phyloP scores from a whole-genome alignment of 2,797 vertebrate genomes.

The Anabas testudineus region DNA sequence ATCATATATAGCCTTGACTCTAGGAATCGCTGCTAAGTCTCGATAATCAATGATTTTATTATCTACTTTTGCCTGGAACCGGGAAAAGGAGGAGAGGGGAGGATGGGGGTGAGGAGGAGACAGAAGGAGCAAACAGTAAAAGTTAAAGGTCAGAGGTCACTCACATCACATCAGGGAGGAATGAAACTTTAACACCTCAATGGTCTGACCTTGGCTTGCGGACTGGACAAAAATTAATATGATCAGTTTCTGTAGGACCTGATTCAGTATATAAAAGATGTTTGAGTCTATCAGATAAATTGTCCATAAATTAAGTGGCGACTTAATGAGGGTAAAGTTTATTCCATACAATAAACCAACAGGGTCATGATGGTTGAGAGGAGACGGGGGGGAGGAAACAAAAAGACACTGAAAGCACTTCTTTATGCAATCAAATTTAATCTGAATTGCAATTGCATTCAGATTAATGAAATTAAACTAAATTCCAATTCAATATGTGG shows the following conservation, averaged over 20 bases:
- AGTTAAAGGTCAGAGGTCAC: conserved; percentile 55
- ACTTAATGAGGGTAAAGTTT: conserved; percentile 55
- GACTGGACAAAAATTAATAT: conserved; percentile 7
- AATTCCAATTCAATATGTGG: conserved; percentile 56
- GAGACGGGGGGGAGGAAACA: conserved; percentile 18
- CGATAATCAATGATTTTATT: conserved; percentile 97
- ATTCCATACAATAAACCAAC: conserved; percentile 23
- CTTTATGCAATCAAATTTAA: conserved; percentile 31
- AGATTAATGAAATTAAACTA: conserved; percentile 42
- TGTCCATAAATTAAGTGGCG: conserved; percentile 18
- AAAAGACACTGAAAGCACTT: conserved; percentile 42
- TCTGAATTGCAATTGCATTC: conserved; percentile 49
- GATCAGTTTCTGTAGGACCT: neutral
- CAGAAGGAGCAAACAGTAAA: conserved; percentile 38
- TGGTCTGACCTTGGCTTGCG: conserved; percentile 37
- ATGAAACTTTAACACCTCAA: conserved; percentile 55
- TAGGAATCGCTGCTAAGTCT: conserved; percentile 96
- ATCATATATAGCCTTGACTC: conserved; percentile 97
- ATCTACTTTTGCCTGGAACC: conserved; percentile 94
- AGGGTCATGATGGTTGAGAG: conserved; percentile 14
- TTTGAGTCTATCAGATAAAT: neutral
- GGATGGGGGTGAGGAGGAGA: conserved; percentile 7
- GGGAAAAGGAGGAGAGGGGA: conserved; percentile 37
- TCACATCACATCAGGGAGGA: conserved; percentile 50
- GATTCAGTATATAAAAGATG: neutral